phyloP scores from a whole-genome alignment of 2,888 invertebrate species.

The Rhogogaster chlorosoma region DNA sequence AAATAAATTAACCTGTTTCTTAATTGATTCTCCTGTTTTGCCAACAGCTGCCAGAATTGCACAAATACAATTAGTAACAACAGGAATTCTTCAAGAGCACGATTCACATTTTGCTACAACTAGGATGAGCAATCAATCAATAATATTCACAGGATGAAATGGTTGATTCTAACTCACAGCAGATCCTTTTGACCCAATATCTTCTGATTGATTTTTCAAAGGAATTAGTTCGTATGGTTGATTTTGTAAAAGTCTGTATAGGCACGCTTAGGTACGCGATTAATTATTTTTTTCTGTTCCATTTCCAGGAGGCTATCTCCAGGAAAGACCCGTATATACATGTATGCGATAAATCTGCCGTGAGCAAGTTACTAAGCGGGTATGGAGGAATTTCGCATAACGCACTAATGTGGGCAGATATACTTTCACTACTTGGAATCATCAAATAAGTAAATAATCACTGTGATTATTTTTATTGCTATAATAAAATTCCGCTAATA shows the following conservation, averaged over 20 bases:
- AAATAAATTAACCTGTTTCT: background rate
- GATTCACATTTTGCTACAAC: background rate
- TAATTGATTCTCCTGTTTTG: background rate
- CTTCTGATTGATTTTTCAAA: background rate
- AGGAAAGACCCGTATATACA: background rate
- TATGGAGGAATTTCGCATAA: constrained; percentile 62
- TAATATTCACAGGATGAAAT: background rate
- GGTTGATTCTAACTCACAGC: background rate
- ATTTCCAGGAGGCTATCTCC: background rate
- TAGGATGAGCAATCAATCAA: too few relatives aligned
- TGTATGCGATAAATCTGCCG: constrained; percentile 5
- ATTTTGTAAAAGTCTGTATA: background rate
- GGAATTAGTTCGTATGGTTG: background rate
- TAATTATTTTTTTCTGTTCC: background rate
- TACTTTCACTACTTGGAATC: constrained; percentile 66
- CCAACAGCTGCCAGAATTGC: background rate
- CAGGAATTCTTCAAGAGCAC: background rate
- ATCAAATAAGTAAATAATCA: constrained; percentile 68
- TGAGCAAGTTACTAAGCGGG: constrained; percentile 47
- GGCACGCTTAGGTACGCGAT: background rate
- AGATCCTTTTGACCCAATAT: background rate
- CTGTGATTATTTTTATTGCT: constrained; percentile 62
- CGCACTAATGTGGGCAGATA: constrained; percentile 59
- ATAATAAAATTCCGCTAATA: constrained; percentile 52
- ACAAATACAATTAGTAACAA: background rate